These are phyloP conservation scores for Nowickia ferox DNA, from an alignment of 2,888 invertebrate genomes.

Conservation along the genomic window DNA sequence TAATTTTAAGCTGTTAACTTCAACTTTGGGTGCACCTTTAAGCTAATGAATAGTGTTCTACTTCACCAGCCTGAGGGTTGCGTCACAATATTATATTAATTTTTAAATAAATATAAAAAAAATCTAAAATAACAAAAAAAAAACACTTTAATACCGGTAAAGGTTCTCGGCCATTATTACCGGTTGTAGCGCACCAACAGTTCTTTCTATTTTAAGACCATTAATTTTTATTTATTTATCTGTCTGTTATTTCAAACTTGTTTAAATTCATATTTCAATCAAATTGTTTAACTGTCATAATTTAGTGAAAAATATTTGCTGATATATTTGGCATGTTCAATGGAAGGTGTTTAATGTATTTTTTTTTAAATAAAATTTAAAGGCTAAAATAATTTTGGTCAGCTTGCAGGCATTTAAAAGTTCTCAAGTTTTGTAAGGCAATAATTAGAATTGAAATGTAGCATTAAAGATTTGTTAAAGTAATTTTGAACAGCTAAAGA, in stretches of 20 bases:
- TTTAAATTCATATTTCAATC: constrained; percentile 47
- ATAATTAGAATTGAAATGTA: constrained; percentile 4
- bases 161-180: not conserved
- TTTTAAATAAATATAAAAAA: no score
- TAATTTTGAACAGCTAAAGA: not conserved
- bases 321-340: constrained; percentile 49
- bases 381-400: constrained; percentile 18
- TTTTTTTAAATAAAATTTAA: not conserved
- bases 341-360: constrained; percentile 49
- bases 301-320: constrained; percentile 18
- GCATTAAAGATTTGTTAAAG: not conserved
- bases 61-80: no score
- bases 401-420: constrained; percentile 31
- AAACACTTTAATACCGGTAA: not conserved
- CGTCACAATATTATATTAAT: no score
- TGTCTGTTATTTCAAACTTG: constrained; percentile 14
- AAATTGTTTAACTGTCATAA: constrained; percentile 49
- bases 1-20: no score
- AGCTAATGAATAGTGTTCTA: no score
- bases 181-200: not conserved
- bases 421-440: not conserved
- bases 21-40: no score
- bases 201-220: not conserved
- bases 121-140: not conserved
- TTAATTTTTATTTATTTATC: constrained; percentile 5